Conservation (phyloP, 2,113 vertebrate genomes). For the Thomomys bottae region DNA sequence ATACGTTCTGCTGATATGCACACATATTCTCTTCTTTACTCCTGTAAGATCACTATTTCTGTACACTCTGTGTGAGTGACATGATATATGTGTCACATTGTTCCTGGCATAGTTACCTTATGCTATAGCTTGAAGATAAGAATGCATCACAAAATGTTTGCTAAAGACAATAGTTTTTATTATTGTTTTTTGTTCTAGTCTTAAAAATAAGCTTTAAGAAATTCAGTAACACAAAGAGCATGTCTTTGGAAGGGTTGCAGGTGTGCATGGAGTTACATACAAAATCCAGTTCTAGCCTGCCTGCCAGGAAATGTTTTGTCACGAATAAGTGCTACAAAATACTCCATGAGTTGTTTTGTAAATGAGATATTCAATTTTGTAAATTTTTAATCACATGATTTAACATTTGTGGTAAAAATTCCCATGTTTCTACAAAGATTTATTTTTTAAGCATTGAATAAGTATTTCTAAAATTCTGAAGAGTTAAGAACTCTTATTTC, state of each 20-base stretch:
- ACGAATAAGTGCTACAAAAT: background rate
- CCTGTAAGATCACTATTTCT: too few species aligned
- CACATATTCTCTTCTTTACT: background rate
- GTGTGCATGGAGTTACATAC: background rate
- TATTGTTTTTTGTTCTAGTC: conserved; percentile 39
- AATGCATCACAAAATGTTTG: conserved; percentile 5
- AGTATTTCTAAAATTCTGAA: background rate
- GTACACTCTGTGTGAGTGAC: too few species aligned
- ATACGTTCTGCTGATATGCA: background rate
- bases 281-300: background rate
- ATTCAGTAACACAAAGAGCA: background rate
- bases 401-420: background rate
- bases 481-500: background rate
- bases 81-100: background rate
- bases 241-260: background rate
- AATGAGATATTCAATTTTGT: background rate
- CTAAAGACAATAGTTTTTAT: background rate
- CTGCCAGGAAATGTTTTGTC: background rate
- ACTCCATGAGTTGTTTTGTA: background rate
- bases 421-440: background rate
- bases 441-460: background rate
- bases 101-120: background rate
- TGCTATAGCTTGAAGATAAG: background rate
- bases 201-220: background rate
- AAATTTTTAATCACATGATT: background rate